A percentile compares a stretch with the other conserved stretches of the same genome.
Conservation (phyloP, 2,113 vertebrate species). For the Psittacula cyanocephala region DNA sequence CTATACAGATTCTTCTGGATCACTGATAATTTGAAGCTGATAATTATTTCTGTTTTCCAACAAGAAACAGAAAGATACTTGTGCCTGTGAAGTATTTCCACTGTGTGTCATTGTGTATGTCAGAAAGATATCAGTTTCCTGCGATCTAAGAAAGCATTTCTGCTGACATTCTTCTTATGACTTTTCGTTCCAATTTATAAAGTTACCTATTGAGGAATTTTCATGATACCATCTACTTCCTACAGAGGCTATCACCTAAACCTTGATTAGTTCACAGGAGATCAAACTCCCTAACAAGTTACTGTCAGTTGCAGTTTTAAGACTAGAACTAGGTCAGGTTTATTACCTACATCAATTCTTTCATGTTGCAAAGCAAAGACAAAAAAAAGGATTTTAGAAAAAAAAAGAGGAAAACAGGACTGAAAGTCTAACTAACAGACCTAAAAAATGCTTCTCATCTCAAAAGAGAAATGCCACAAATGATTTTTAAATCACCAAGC, state of each 20-base stretch:
- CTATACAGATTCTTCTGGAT: background rate
- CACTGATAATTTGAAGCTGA: background rate
- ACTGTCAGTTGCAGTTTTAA: conserved; percentile 60
- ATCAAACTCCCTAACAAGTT: conserved; percentile 72
- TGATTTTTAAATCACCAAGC: conserved; percentile 1
- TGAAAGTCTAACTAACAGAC: background rate
- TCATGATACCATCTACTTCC: conserved; percentile 43
- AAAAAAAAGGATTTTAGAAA: conserved; percentile 14
- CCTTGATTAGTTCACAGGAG: conserved; percentile 72
- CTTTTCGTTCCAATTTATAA: conserved; percentile 60
- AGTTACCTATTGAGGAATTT: conserved; percentile 58
- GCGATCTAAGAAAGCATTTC: conserved; percentile 35
- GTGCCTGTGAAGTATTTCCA: background rate
- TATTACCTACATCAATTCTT: conserved; percentile 64
- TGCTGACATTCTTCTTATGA: conserved; percentile 38
- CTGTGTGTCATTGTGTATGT: background rate
- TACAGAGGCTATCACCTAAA: conserved; percentile 49
- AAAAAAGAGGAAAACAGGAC: conserved; percentile 8
- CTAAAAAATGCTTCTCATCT: conserved; percentile 14
- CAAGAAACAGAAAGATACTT: background rate
- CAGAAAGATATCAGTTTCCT: conserved; percentile 11
- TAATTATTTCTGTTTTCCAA: background rate
- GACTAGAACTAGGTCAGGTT: conserved; percentile 66
- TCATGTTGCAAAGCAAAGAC: conserved; percentile 34
- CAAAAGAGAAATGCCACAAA: conserved; percentile 4